phyloP scores from a whole-genome alignment of 2,113 vertebrate genomes.

The Buteo buteo region DNA sequence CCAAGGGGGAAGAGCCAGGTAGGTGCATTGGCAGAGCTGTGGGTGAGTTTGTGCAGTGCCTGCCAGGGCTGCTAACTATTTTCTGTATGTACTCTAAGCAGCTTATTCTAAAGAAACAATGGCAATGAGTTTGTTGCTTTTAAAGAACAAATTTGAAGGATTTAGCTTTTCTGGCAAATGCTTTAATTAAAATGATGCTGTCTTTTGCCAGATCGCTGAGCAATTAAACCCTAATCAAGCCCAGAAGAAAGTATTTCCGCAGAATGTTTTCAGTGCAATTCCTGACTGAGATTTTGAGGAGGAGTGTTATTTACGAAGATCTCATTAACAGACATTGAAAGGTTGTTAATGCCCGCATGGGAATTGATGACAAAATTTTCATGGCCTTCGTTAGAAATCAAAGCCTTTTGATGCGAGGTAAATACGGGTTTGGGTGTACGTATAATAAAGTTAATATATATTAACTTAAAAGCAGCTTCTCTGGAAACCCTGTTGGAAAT shows the following conservation, averaged over 20 bases:
- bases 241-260: not conserved
- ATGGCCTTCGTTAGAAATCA: not conserved
- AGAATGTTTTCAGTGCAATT: not conserved
- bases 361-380: not conserved
- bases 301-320: not conserved
- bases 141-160: not conserved
- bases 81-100: not conserved
- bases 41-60: not conserved
- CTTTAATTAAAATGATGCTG: slow-evolving; percentile 31
- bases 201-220: slow-evolving; percentile 52
- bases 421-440: not conserved
- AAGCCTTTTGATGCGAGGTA: not conserved
- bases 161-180: slow-evolving; percentile 41
- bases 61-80: not conserved
- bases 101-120: slow-evolving; percentile 25
- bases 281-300: not conserved
- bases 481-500: slow-evolving; percentile 59
- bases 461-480: slow-evolving; percentile 39
- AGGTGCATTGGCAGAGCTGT: not conserved
- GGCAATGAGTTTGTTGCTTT: not conserved
- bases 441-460: slow-evolving; percentile 13
- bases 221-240: slow-evolving; percentile 57
- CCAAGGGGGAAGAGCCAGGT: fast-evolving
- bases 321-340: not conserved
- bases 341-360: not conserved